Base-by-base conservation (phyloP, 2,797 vertebrate species). In the Odontamblyopus rebecca region DNA sequence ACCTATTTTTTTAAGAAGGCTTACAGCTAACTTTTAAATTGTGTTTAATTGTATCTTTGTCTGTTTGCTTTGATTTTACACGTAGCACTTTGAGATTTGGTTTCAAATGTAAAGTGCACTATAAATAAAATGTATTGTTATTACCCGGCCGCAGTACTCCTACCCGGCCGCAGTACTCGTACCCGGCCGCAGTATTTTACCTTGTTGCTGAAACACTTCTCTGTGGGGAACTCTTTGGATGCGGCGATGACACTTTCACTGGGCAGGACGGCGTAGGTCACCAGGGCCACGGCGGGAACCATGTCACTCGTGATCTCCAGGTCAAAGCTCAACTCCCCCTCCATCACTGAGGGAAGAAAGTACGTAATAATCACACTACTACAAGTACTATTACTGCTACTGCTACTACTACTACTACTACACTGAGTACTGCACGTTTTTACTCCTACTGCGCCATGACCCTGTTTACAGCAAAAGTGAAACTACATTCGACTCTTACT, bases 261-360 rank as follows among this genome's bases (percentile, higher is more conserved):
- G 60, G 60, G 60, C 30, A 61, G 30, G 8, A 61, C 30, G 32
- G 60, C 60, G 60, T 61, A 61, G 60, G 32, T 16, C 16, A 61
- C 60, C 9, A 61, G 16, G 9, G 60, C 30, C 30, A 61, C 32
- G 0, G 18, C 30, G 1, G 60, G 60, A 4, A 16, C 60, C 60
- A 61, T 9, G 30, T 61, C 60, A 3, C 30, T 3, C 3, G 30
- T 61, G 30, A 61, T 35, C 30, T 61, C 60, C 60, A 35, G 11
- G 7, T 1, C 1, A 35, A 61, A 61, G 6, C 30, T 9, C 16
- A 61, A 2, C 6, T 35, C 16, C 8, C 60, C 60, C 32, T n/a
- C 12, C 3, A 3, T n/a, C 18, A n/a, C 60, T 61, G 60, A 56
- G n/a, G 23, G 23, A n/a, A 12, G 12, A 5, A 29, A 60, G 2